Conservation (phyloP, 2,797 vertebrate species). For the Chlorospingus semifuscus region DNA sequence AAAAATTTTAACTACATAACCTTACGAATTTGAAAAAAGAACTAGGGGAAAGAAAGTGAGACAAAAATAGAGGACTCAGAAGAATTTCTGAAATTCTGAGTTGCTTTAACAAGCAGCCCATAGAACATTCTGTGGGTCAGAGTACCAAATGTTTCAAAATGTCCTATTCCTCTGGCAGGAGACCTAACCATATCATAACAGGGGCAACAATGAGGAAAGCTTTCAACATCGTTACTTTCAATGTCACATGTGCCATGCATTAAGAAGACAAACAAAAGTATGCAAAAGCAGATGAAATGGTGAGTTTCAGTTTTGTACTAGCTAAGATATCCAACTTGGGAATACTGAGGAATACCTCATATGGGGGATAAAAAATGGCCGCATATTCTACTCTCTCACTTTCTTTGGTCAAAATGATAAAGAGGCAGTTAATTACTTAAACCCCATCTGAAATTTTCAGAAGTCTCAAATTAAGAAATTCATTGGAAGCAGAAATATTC, state of each 20-base stretch:
- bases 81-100: neutral
- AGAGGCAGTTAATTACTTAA: neutral
- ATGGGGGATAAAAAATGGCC: fast-evolving
- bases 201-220: neutral
- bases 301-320: neutral
- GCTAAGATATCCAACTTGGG: neutral
- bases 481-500: neutral
- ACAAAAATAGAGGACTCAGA: neutral
- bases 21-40: neutral
- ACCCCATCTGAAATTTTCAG: neutral
- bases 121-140: neutral
- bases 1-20: neutral
- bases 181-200: neutral
- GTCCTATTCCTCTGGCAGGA: neutral
- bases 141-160: neutral
- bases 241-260: neutral
- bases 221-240: neutral
- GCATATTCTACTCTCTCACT: neutral
- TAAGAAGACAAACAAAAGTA: neutral
- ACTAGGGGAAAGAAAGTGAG: neutral
- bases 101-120: neutral
- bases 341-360: neutral
- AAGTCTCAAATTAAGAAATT: neutral
- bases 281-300: neutral
- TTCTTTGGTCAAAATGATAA: neutral